Evolutionary conservation across 2,797 vertebrate genomes (phyloP), one percentile per base, ranked within the genome.

Genomic region (Anabacerthia variegaticeps): DNA sequence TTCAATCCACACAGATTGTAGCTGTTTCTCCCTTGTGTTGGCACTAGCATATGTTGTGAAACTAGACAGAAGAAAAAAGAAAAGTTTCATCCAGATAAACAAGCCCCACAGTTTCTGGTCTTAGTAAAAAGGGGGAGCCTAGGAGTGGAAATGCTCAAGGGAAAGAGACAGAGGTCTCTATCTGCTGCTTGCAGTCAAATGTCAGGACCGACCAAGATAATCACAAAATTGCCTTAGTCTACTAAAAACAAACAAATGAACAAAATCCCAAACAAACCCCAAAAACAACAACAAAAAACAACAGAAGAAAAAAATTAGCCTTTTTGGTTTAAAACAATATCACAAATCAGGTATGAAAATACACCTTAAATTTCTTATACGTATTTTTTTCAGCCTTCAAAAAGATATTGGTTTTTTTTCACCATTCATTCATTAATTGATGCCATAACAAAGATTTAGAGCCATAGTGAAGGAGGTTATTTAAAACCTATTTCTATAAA

Each of bases 31-130:
- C 39, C 54, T 49, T 22, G 7, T 34, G 41, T 9, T 90, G 41
- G 34, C 61, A 81, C 27, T 17, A 83, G 32, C 65, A 68, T 51
- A 81, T 41, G 32, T 65, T 92, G 80, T 65, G 69, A 95, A 90
- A 94, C 48, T 56, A 68, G n/a, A 7, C 66, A 93, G 51, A n/a
- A 91, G 43, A 61, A 80, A 80, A 74, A 62, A 48, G 19, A 28
- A 74, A 73, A 30, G 44, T 49, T 96, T 93, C 49, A 92, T 43
- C 27, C 62, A 90, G 58, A 81, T 23, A 67, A 89, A 89, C 24
- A 65, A 86, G 15, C 10, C 34, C 26, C 12, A 19, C 2, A 4
- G 49, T 59, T 85, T 85, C 48, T 73, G 21, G 7, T 24, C 44
- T 14, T 21, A 23, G 20, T 48, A 44, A 10, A 63, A 76, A 73